phyloP scores from a whole-genome alignment of 1,140 invertebrate species.

The Neomicropteryx cornuta region DNA sequence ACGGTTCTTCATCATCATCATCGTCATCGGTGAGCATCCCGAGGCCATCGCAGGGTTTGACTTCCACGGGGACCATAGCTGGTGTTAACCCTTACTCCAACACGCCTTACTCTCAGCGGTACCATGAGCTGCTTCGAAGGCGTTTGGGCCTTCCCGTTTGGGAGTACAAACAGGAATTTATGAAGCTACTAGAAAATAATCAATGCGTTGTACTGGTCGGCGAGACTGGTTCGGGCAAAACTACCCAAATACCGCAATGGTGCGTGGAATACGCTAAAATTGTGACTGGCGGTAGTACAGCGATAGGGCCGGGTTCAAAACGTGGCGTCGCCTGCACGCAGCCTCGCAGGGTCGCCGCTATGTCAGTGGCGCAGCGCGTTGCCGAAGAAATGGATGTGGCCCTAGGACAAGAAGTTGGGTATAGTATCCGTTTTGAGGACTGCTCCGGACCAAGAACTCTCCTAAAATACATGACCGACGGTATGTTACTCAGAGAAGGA shows the following conservation, averaged over 20 bases:
- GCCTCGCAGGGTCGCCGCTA: constrained; percentile 94
- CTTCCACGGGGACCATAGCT: constrained; percentile 40
- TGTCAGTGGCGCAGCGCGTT: constrained; percentile 96
- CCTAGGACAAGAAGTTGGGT: constrained; percentile 93
- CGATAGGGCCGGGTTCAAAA: no score
- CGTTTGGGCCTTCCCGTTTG: constrained; percentile 91
- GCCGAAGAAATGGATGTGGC: constrained; percentile 99
- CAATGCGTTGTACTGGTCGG: constrained; percentile 91
- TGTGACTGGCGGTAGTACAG: constrained; percentile 20
- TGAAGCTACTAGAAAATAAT: constrained; percentile 79
- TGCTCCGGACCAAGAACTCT: constrained; percentile 93
- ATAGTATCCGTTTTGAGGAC: constrained; percentile 99
- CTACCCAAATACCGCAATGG: constrained; percentile 84
- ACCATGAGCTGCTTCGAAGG: constrained; percentile 78
- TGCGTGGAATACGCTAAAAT: constrained; percentile 38
- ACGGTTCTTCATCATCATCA: constrained; percentile 22
- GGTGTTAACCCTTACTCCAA: constrained; percentile 60
- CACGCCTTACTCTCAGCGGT: constrained; percentile 67
- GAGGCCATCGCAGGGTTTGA: constrained; percentile 23
- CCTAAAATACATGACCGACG: constrained; percentile 95
- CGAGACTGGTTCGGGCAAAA: constrained; percentile 96
- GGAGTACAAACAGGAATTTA: constrained; percentile 94
- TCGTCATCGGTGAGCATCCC: constrained; percentile 21
- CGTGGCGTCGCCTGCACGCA: constrained; percentile 96
- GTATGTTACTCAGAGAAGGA: constrained; percentile 98